These are phyloP conservation scores for Otus sunia DNA, from an alignment of 2,113 vertebrate genomes.

Conservation along the genomic window DNA sequence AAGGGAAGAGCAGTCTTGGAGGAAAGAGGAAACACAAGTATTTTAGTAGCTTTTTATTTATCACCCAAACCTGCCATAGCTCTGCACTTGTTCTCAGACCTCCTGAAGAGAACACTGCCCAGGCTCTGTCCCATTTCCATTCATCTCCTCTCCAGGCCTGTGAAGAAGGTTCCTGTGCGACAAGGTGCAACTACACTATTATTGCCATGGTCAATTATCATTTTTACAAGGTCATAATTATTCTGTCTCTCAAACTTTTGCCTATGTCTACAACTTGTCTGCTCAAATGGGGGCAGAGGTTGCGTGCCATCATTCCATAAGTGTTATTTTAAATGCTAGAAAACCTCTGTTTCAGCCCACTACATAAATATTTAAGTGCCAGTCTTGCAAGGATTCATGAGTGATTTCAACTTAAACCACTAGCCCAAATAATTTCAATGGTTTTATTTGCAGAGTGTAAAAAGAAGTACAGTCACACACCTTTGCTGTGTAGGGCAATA, in stretches of 20 bases:
- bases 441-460: neutral
- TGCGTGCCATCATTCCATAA: fast-evolving
- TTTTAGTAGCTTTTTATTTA: neutral
- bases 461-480: neutral
- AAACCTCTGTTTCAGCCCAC: neutral
- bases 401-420: neutral
- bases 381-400: neutral
- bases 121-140: neutral
- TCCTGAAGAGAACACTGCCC: neutral
- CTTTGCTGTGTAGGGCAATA: neutral
- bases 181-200: neutral
- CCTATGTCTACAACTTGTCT: neutral
- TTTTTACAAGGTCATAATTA: neutral
- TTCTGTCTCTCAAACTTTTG: neutral
- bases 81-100: neutral
- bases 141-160: neutral
- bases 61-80: fast-evolving
- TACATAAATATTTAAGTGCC: neutral
- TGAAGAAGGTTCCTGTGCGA: neutral
- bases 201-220: neutral
- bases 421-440: neutral
- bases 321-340: neutral
- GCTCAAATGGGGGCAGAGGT: neutral
- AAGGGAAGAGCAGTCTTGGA: neutral
- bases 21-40: neutral